Base-by-base conservation (phyloP, 2,113 vertebrate species). In the Siniperca chuatsi region DNA sequence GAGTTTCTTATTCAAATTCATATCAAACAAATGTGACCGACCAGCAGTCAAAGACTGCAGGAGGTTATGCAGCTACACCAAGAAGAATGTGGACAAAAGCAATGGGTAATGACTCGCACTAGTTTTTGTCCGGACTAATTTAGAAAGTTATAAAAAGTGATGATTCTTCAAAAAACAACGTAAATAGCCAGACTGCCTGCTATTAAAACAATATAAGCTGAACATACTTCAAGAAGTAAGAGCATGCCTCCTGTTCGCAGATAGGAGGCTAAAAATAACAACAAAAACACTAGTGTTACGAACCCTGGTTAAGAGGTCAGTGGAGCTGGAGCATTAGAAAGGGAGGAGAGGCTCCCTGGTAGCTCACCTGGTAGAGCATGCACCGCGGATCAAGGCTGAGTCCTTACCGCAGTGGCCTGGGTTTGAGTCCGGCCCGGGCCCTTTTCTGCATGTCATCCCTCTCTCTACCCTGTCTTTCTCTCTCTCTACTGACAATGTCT, bases 11-110 rank as follows among this genome's bases (percentile, higher is more conserved):
- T 55, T 70, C 42, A 73, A 69, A 65, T 50, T 67, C 23, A 42
- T 71, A 75, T 61, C 46, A 20, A 72, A 79, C 79, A 72, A 64
- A 74, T 21, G 58, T 40, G 84, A 61, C 16, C 13, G 11, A 75
- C 57, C 66, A 67, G 44, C 23, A 35, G 42, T 18, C 7, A 44
- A 68, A 71, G 33, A 57, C 54, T 54, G 11, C n/a, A 15, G 50
- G 66, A 76, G 81, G 42, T 33, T 9, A 23, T 6, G n/a, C 10
- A n/a, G 42, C 15, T 12, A 5, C 25, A 69, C 21, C 54, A 25
- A n/a, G 35, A 20, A n/a, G 16, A 55, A 7, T 18, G 20, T 37
- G 25, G 21, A 65, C 68, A 62, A 57, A 33, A 37, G 52, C 48
- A 40, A 20, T 1, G 4, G 11, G 33, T 33, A 7, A 57, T 33